Evolutionary conservation across 2,113 vertebrate genomes (phyloP).

Genomic region (rat (Rattus norvegicus)): GRCr8 NC_086030.1:30054001-30054500

Average conservation of each 20-base stretch:
- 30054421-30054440: background rate
- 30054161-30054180: background rate
- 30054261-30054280: background rate
- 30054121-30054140: background rate
- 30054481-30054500: background rate
- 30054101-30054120: background rate
- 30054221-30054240: background rate
- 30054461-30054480: background rate
- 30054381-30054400: background rate
- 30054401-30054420: background rate
- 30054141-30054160: background rate
- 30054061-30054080: background rate
- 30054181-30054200: background rate
- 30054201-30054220: background rate
- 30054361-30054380: background rate
- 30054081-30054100: background rate
- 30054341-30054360: background rate
- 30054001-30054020: conserved; percentile 66
- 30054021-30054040: conserved; percentile 41
- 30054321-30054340: background rate
- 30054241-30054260: background rate
- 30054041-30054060: conserved; percentile 46
- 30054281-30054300: background rate
- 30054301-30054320: background rate
- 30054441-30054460: background rate